These are phyloP conservation scores for Agapornis roseicollis DNA, from an alignment of 2,113 vertebrate species.

Conservation along the genomic window DNA sequence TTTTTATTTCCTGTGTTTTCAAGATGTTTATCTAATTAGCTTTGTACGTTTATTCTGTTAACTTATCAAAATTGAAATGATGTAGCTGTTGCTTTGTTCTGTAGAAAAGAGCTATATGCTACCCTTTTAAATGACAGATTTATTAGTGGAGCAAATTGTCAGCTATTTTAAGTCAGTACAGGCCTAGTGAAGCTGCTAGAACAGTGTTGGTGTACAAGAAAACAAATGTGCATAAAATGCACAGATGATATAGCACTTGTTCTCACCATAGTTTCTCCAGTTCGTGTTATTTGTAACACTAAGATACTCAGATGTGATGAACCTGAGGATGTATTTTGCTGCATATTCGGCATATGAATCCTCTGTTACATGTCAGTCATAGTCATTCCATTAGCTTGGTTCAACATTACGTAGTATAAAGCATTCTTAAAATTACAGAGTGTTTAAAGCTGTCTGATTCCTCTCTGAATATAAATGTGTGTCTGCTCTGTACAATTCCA, in stretches of 20 bases:
- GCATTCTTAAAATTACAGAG: not conserved
- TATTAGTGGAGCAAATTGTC: conserved; percentile 13
- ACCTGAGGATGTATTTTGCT: not conserved
- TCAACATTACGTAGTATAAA: not conserved
- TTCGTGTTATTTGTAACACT: not conserved
- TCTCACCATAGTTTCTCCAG: not conserved
- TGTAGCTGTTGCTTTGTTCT: conserved; percentile 33
- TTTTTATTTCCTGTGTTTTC: not conserved
- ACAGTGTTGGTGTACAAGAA: not conserved
- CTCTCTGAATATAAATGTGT: not conserved
- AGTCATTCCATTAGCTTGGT: not conserved
- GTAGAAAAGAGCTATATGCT: not conserved
- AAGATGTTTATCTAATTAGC: not conserved
- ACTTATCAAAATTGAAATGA: not conserved
- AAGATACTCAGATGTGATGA: not conserved
- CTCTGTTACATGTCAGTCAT: rapidly evolving
- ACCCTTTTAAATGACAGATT: conserved; percentile 5
- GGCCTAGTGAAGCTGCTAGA: not conserved
- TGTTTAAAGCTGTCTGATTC: not conserved
- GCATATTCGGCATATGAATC: not conserved
- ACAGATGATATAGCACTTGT: not conserved
- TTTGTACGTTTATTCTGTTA: not conserved
- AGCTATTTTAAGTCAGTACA: not conserved
- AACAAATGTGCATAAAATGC: not conserved
- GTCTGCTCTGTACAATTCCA: not conserved